These are phyloP conservation scores for Drosophila melanogaster DNA, from an alignment of 1,140 invertebrate genomes.

Conservation along the genomic window DNA sequence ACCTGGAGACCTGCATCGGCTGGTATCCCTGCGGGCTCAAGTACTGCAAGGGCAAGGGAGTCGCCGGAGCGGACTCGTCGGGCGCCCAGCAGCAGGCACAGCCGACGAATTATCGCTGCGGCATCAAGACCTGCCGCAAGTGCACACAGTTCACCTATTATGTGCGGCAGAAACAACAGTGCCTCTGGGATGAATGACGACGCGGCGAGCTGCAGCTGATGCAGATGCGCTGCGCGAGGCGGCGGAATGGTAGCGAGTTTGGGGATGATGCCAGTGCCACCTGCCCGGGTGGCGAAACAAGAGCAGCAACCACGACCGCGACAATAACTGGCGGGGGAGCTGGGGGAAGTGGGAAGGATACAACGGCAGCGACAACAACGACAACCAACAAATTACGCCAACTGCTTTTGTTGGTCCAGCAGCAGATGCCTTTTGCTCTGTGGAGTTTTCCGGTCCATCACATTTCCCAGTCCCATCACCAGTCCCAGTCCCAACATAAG, in stretches of 20 bases:
- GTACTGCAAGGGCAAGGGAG: constrained; percentile 92
- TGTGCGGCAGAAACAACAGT: constrained; percentile 92
- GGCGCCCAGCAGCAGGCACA: constrained; percentile 76
- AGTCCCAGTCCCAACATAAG: constrained; percentile 34
- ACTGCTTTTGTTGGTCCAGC: constrained; percentile 78
- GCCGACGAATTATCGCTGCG: constrained; percentile 92
- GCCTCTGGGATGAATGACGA: constrained; percentile 94
- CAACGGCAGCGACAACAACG: constrained; percentile 48
- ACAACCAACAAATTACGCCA: constrained; percentile 80
- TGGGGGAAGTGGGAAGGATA: constrained; percentile 19
- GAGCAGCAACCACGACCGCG: constrained; percentile 7
- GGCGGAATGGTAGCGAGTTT: constrained; percentile 28
- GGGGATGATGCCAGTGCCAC: constrained; percentile 1
- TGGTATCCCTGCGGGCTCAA: constrained; percentile 97
- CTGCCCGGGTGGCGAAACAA: constrained; percentile 44
- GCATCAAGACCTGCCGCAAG: constrained; percentile 97
- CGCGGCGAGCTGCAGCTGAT: constrained; percentile 75
- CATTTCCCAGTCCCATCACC: constrained; percentile 57
- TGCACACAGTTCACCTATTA: constrained; percentile 94
- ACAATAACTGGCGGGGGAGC: constrained; percentile 23
- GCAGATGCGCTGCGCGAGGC: constrained; percentile 63
- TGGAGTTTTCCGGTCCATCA: constrained; percentile 81
- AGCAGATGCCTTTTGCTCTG: constrained; percentile 81
- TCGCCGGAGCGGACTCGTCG: constrained; percentile 58
- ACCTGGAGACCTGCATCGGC: constrained; percentile 92